Percentiles rank a stretch among this genome's conserved stretches.
Evolutionary conservation across 1,140 invertebrate species (phyloP).

Genomic region (Chrysopa pallens): DNA sequence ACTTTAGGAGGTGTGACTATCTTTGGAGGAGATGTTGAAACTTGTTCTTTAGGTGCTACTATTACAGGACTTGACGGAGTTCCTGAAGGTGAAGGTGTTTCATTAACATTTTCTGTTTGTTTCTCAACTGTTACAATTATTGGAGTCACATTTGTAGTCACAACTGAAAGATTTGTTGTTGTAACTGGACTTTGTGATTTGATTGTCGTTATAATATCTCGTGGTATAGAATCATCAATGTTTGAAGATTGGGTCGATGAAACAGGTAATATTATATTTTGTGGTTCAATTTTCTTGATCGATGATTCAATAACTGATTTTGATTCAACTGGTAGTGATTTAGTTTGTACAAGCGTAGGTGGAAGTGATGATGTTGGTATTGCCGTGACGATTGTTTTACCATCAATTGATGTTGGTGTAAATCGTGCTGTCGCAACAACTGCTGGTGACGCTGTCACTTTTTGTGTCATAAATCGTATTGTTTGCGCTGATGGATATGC

Average conservation of each 20-base stretch:
- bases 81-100: conserved; percentile 19
- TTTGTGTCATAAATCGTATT: neutral
- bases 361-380: too few relatives aligned
- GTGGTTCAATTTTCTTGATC: too few relatives aligned
- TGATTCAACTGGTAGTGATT: neutral
- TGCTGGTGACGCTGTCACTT: conserved; percentile 11
- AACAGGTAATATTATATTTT: too few relatives aligned
- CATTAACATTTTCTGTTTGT: conserved; percentile 16
- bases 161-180: neutral
- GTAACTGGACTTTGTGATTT: too few relatives aligned
- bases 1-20: conserved; percentile 16
- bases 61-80: conserved; percentile 20
- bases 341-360: too few relatives aligned
- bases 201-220: too few relatives aligned
- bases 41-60: conserved; percentile 17
- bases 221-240: too few relatives aligned
- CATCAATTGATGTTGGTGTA: conserved; percentile 12
- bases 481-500: conserved; percentile 5
- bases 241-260: too few relatives aligned
- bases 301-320: too few relatives aligned
- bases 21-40: conserved; percentile 20
- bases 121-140: neutral
- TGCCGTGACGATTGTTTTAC: neutral
- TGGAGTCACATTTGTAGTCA: conserved; percentile 3
- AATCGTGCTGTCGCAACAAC: conserved; percentile 9